These are phyloP conservation scores for Semnornis frantzii DNA, from an alignment of 2,113 vertebrate species.

Conservation along the genomic window DNA sequence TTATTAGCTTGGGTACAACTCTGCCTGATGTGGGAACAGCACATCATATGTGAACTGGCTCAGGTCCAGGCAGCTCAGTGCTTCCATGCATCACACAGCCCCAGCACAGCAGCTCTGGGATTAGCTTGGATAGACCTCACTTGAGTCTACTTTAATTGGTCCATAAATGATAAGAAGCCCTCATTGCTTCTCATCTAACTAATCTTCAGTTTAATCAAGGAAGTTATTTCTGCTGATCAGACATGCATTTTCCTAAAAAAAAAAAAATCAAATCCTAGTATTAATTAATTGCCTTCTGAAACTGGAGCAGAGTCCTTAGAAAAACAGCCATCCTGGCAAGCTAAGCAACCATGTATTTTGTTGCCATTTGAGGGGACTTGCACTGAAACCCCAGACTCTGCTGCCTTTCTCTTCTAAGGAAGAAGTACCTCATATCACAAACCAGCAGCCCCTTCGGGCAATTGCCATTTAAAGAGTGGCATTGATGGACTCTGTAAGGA, in stretches of 20 bases:
- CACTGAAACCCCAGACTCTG: neutral
- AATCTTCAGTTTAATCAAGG: neutral
- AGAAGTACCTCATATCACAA: conserved; percentile 67
- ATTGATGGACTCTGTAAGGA: conserved; percentile 68
- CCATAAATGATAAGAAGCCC: conserved; percentile 7
- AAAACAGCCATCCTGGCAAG: conserved; percentile 20
- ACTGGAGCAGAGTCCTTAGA: neutral
- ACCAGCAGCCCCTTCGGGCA: conserved; percentile 65
- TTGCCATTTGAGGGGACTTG: neutral
- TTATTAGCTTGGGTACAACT: conserved; percentile 21
- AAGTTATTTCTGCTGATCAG: conserved; percentile 9
- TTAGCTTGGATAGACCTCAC: conserved; percentile 14
- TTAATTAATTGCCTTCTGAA: conserved; percentile 40
- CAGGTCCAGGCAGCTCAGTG: neutral
- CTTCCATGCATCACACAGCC: neutral
- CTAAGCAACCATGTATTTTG: neutral
- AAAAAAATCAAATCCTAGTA: neutral
- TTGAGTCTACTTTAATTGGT: conserved; percentile 40
- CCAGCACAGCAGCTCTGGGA: neutral
- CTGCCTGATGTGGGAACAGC: conserved; percentile 44
- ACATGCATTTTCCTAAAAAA: neutral
- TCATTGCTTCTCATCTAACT: neutral
- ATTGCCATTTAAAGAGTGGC: conserved; percentile 68
- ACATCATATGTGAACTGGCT: conserved; percentile 29
- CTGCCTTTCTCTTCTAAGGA: conserved; percentile 40